Conservation (phyloP, 2,113 vertebrate species). For the Zootoca vivipara region DNA sequence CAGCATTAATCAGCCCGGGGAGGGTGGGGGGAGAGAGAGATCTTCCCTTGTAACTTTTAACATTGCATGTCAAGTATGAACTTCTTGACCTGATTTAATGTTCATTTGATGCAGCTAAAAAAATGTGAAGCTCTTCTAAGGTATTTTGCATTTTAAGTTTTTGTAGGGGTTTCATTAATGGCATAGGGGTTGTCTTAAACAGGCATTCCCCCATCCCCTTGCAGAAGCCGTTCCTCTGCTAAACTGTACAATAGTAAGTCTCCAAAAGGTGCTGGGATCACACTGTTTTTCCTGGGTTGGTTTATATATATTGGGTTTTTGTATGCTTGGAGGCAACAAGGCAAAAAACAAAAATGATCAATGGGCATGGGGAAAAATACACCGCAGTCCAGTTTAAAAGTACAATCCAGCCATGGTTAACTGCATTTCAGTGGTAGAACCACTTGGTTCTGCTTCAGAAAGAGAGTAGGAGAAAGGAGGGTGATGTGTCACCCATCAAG, state of each 20-base stretch:
- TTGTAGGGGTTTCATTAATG: not conserved
- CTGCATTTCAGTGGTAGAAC: not conserved
- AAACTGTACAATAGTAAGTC: not conserved
- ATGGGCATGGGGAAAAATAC: not conserved
- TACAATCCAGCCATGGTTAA: not conserved
- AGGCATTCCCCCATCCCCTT: not conserved
- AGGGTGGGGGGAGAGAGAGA: not conserved
- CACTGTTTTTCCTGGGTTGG: not conserved
- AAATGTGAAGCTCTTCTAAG: not conserved
- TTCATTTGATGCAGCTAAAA: not conserved
- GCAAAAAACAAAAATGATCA: not conserved
- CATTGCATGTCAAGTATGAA: not conserved
- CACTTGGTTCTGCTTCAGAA: not conserved
- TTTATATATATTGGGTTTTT: not conserved
- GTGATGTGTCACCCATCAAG: too few relatives aligned
- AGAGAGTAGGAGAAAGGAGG: too few relatives aligned
- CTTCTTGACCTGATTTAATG: not conserved
- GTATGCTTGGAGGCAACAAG: not conserved
- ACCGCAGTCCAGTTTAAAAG: not conserved
- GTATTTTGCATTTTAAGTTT: not conserved
- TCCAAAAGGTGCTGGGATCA: not conserved
- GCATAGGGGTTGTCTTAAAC: not conserved
- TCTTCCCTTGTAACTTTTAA: constrained; percentile 6
- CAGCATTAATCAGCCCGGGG: not conserved
- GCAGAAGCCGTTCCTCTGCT: not conserved